phyloP scores from a whole-genome alignment of 2,888 invertebrate species.

The Lepidonotus clava region DNA sequence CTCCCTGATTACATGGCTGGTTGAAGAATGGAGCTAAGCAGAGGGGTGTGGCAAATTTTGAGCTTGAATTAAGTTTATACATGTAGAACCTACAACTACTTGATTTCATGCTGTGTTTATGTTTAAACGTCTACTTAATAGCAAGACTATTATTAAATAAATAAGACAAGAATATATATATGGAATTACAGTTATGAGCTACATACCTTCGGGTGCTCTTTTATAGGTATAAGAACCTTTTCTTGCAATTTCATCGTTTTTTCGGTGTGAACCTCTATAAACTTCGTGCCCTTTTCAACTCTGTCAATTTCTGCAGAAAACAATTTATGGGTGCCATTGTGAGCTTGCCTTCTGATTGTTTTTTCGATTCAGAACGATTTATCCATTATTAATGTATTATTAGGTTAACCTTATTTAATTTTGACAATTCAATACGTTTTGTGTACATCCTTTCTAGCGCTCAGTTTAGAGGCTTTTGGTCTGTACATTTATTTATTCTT shows the following conservation, averaged over 20 bases:
- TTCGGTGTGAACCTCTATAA: constrained; percentile 64
- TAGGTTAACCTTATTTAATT: constrained; percentile 32
- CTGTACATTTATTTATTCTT: constrained; percentile 38
- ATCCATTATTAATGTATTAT: neutral
- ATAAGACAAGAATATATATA: constrained; percentile 54
- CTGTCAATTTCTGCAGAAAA: constrained; percentile 66
- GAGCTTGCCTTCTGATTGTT: constrained; percentile 48
- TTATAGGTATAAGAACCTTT: constrained; percentile 65
- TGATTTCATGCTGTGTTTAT: constrained; percentile 53
- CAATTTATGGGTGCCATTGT: constrained; percentile 59
- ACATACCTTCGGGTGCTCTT: constrained; percentile 67
- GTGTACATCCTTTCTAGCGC: constrained; percentile 25
- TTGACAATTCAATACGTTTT: constrained; percentile 7
- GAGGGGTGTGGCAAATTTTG: constrained; percentile 48
- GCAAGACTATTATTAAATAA: constrained; percentile 53
- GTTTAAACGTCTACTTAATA: constrained; percentile 54
- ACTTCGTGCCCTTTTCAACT: constrained; percentile 61
- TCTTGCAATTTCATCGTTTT: constrained; percentile 63
- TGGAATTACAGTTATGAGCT: constrained; percentile 55
- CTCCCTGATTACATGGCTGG: constrained; percentile 53
- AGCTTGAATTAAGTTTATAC: constrained; percentile 50
- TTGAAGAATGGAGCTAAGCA: constrained; percentile 48
- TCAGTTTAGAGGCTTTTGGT: neutral
- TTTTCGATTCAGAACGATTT: constrained; percentile 15
- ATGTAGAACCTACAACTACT: constrained; percentile 54